Base-by-base conservation (phyloP, 30 jellyfish, hydroid and myxozoan species). In the Aurelia aurita complex sp. Pacific region DNA sequence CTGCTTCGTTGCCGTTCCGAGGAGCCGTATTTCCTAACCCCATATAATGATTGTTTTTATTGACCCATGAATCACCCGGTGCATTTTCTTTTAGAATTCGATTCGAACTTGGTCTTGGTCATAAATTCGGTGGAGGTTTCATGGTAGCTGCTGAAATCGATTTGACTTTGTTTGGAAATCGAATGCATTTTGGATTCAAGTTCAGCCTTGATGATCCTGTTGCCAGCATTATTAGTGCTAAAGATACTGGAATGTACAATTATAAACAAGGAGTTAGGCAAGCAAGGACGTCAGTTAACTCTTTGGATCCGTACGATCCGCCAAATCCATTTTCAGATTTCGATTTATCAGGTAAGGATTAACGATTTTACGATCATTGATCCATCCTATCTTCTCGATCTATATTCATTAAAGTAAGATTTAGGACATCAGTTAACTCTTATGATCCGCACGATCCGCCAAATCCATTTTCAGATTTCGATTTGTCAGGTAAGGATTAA, bases 101-200 rank as follows among this genome's bases (percentile, higher is more conserved):
- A 43, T 94, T 94, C 46, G 98, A 94, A 43, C 91, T 94, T 9
- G 97, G 98, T 40, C 95, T 94, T 35, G 98, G 98, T 19, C 96
- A 94, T 52, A 83, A 79, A 61, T 88, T 94, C 63, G 92, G 88
- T 19, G 92, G 97, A 10, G 98, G 98, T 15, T 94, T 94, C 77
- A 94, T 94, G 98, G 98, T 94, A 19, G 98, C 96, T 61, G 98
- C 98, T 33, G 98, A 85, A 55, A 94, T 94, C 43, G 98, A 94
- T 55, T 62, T 94, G 80, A 88, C 98, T 19, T 42, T 94, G 62
- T 94, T 94, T 76, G 98, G 94, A 10, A 85, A 87, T 54, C 89
- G 98, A 19, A 84, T 88, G 96, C 83, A 94, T 46, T 85, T 94
- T 73, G 97, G 94, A 34, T 89, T 89, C 84, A 74, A 69, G 53